Percentiles rank a stretch among this genome's conserved stretches.
Conservation (phyloP, 2,888 invertebrate species). For the Disparrhopalites patrizii region DNA sequence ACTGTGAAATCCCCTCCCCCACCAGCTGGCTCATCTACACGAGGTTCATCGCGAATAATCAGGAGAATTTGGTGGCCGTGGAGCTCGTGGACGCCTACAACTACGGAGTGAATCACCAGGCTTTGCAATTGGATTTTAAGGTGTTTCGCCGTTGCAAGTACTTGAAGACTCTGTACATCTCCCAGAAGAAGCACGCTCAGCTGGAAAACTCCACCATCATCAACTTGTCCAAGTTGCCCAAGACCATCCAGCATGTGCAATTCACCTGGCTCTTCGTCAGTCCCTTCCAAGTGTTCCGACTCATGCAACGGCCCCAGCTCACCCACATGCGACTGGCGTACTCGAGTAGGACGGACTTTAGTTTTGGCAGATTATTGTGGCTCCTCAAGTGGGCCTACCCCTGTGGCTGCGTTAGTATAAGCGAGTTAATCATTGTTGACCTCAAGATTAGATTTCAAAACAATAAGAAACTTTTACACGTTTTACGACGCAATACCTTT, state of each 20-base stretch:
- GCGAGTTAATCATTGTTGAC: conserved; percentile 11
- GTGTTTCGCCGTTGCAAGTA: conserved; percentile 8
- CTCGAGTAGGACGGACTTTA: background rate
- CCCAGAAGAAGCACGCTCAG: conserved; percentile 1
- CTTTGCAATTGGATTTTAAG: background rate
- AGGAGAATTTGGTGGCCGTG: background rate
- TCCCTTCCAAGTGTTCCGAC: background rate
- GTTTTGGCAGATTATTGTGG: conserved; percentile 13
- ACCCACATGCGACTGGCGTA: conserved; percentile 4
- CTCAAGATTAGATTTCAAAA: conserved; percentile 20
- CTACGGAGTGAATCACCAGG: background rate
- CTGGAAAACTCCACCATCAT: conserved; percentile 5
- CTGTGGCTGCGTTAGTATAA: background rate
- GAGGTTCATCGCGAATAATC: background rate
- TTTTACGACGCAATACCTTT: background rate
- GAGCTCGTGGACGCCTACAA: background rate
- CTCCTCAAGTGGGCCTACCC: background rate
- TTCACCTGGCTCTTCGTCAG: background rate
- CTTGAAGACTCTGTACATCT: background rate
- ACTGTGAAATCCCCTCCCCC: conserved; percentile 1
- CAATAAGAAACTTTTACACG: conserved; percentile 3
- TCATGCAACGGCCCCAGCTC: background rate
- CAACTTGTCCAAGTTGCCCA: conserved; percentile 2
- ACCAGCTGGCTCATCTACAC: conserved; percentile 10
- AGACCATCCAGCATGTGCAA: background rate